Conservation (phyloP, 2,797 vertebrate genomes). For the Halcyon leucocephala region DNA sequence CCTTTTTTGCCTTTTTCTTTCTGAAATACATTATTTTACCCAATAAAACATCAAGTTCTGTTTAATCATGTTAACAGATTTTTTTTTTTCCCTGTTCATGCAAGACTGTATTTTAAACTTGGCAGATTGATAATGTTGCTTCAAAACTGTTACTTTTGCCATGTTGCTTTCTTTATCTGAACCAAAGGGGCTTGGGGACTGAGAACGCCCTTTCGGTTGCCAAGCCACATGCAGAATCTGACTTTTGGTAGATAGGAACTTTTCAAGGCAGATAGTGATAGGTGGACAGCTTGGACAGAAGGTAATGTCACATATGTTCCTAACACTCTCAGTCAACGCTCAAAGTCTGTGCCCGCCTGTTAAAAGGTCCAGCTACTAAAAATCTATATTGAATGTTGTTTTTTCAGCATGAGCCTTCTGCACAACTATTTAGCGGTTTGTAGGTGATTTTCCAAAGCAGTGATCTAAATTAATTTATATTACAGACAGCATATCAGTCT, state of each 20-base stretch:
- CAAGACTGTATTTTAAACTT: neutral
- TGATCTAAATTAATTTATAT: neutral
- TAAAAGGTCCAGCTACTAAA: neutral
- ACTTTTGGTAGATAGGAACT: neutral
- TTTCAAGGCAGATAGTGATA: slow-evolving; percentile 2
- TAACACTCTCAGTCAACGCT: neutral
- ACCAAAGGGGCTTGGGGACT: neutral
- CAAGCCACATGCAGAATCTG: neutral
- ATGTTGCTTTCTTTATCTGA: neutral
- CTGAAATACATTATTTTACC: neutral
- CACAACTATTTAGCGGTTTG: neutral
- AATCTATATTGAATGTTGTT: neutral
- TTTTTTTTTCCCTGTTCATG: neutral
- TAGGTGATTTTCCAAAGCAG: neutral
- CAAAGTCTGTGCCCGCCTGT: neutral
- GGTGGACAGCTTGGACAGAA: neutral
- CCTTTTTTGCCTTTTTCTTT: neutral
- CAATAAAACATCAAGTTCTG: neutral
- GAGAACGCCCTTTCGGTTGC: neutral
- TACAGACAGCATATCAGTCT: slow-evolving; percentile 3
- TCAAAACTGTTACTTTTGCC: neutral
- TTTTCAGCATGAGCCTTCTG: neutral
- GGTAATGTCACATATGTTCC: neutral
- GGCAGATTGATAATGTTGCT: neutral
- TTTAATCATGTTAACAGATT: neutral